Conservation (phyloP, 92 coral and sea anemone genomes). For the Metridium senile region DNA sequence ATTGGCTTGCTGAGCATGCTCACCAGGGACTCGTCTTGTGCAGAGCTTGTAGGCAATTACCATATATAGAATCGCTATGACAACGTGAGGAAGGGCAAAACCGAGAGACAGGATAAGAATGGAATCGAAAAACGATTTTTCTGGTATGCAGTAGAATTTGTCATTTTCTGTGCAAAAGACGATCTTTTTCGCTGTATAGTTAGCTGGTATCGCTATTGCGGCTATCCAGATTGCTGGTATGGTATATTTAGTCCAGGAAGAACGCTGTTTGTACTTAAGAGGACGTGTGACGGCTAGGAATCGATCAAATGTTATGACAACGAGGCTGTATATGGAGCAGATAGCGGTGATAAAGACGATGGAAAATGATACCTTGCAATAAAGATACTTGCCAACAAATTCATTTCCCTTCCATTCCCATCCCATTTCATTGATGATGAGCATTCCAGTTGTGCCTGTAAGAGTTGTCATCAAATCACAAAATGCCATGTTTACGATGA, state of each 20-base stretch:
- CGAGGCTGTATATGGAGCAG: slow-evolving; percentile 34
- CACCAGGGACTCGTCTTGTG: slow-evolving; percentile 44
- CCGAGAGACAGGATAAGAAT: not conserved
- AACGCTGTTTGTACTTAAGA: slow-evolving; percentile 18
- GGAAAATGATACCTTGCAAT: not conserved
- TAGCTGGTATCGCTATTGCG: slow-evolving; percentile 8
- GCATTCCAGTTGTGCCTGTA: not conserved
- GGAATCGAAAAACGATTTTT: not conserved
- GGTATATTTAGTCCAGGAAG: slow-evolving; percentile 30
- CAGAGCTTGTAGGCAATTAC: slow-evolving; percentile 36
- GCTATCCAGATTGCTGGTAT: slow-evolving; percentile 37
- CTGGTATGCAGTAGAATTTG: not conserved
- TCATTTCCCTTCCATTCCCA: not conserved
- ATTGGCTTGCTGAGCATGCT: slow-evolving; percentile 5
- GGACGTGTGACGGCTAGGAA: slow-evolving; percentile 49
- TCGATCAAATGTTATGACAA: slow-evolving; percentile 43
- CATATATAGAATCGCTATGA: slow-evolving; percentile 31
- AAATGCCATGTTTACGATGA: slow-evolving; percentile 51
- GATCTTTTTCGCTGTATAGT: not conserved
- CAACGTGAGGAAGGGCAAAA: slow-evolving; percentile 27
- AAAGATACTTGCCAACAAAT: not conserved
- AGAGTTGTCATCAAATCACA: slow-evolving; percentile 15
- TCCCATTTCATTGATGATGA: not conserved
- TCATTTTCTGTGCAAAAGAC: not conserved
- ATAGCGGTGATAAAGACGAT: not conserved